Conservation (phyloP, 2,888 invertebrate species). For the Drosophila neotestacea region DNA sequence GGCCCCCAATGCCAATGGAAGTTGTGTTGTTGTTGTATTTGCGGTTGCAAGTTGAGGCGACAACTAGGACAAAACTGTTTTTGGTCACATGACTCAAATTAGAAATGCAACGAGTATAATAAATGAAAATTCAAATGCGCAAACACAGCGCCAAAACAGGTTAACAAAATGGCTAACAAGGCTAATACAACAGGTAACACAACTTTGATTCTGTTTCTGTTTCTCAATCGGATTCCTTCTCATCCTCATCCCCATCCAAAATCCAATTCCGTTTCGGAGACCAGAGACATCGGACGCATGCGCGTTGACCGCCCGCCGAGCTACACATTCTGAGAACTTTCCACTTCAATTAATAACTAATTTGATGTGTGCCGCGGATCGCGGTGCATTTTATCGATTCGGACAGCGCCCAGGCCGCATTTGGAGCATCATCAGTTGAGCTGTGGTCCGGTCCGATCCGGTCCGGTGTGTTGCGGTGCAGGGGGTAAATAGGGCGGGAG, state of each 20-base stretch:
- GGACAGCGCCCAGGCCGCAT: slow-evolving; percentile 70
- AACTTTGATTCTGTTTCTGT: slow-evolving; percentile 9
- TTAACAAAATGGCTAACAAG: slow-evolving; percentile 76
- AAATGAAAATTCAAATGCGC: slow-evolving; percentile 77
- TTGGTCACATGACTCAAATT: slow-evolving; percentile 78
- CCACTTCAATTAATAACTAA: slow-evolving; percentile 81
- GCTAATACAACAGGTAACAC: slow-evolving; percentile 32
- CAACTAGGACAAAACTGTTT: slow-evolving; percentile 81
- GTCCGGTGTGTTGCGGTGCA: background rate
- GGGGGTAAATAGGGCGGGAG: slow-evolving; percentile 3
- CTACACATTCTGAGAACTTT: slow-evolving; percentile 81
- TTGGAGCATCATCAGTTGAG: slow-evolving; percentile 52
- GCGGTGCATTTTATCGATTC: slow-evolving; percentile 77
- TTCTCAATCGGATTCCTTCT: no score
- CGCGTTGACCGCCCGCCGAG: slow-evolving; percentile 79
- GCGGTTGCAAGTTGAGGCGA: slow-evolving; percentile 62
- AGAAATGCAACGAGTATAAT: slow-evolving; percentile 73
- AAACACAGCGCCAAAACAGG: slow-evolving; percentile 54
- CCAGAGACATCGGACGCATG: slow-evolving; percentile 58
- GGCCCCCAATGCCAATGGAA: slow-evolving; percentile 18
- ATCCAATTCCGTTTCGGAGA: slow-evolving; percentile 15
- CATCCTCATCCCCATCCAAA: background rate
- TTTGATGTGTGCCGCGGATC: slow-evolving; percentile 81
- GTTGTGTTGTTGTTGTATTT: background rate
- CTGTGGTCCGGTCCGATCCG: background rate